Evolutionary conservation across 2,797 vertebrate species (phyloP).

Genomic region (Avahi laniger): DNA sequence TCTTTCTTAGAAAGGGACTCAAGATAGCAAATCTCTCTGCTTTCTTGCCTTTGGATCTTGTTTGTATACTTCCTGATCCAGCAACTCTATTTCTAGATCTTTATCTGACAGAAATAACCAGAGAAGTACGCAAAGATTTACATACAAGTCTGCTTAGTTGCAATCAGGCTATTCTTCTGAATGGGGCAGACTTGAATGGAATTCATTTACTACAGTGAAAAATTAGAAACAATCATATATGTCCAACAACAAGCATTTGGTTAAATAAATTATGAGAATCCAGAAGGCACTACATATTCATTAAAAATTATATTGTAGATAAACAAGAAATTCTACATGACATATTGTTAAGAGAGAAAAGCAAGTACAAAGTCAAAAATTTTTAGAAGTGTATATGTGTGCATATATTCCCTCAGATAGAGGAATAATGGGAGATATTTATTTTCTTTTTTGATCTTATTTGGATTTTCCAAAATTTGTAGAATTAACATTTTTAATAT

Average conservation of each 20-base stretch:
- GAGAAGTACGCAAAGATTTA: not conserved
- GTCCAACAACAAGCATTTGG: not conserved
- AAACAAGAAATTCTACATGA: not conserved
- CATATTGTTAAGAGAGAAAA: not conserved
- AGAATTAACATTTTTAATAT: not conserved
- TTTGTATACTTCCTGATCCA: not conserved
- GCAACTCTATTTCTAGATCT: not conserved
- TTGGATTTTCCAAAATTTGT: not conserved
- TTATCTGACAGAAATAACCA: slow-evolving; percentile 6
- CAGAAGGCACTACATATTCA: not conserved
- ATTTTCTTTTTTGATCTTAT: not conserved
- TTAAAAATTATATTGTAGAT: not conserved
- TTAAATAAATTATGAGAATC: not conserved
- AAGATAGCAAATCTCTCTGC: not conserved
- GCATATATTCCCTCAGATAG: not conserved
- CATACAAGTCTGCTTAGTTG: not conserved
- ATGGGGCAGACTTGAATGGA: not conserved
- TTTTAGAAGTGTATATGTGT: not conserved
- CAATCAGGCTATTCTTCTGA: not conserved
- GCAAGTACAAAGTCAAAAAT: not conserved
- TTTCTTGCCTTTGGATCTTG: not conserved
- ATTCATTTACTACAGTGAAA: not conserved
- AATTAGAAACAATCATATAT: not conserved
- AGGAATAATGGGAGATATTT: not conserved
- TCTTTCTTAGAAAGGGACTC: not conserved